Base-by-base conservation (phyloP, 2,888 invertebrate genomes). In the Ichneumoninae sp. region DNA sequence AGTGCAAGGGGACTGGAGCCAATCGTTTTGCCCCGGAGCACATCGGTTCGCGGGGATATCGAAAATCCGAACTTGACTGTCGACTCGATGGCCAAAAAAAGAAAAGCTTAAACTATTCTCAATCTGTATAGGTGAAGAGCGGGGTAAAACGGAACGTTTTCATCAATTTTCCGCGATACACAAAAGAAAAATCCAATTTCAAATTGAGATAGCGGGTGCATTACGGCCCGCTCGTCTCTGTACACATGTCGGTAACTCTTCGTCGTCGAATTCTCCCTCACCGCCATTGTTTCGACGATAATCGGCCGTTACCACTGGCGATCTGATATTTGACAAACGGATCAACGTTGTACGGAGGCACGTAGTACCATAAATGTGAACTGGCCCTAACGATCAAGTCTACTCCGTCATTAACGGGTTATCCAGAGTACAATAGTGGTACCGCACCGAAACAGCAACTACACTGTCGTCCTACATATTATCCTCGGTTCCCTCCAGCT, bases 1-100 rank as follows among this genome's bases (percentile, higher is more conserved):
- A 40, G 30, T 60, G 65, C 36, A 50, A 50, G 76, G 66, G 65
- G 75, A 66, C 54, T 52, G 44, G 4, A 47, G 54, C 62, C 70
- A 75, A 72, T 66, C 44, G 78, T 65, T 81, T 62, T 19, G 84
- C 50, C 52, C 40, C 40, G 47, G 30, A 70, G 70, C 57, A 70
- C 60, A 71, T 71, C 72, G 71, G 82, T 47, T 75, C 76, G 68
- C 68, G 68, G 6, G 68, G 62, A 76, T 82, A 84, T 79, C 82
- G 82, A 79, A 82, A 82, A 80, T 65, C 79, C 66, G 80, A 81
- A 81, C 78, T 84, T 78, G 74, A 77, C 62, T 65, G 84, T 65
- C 70, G 62, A 74, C 68, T 50, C 26, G 69, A 78, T 70, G 54
- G 30, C 65, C 16, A 36, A 72, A 84, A 81, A 65, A 36, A 72